A percentile compares a stretch with the other conserved stretches of the same genome.
Evolutionary conservation across 1,140 invertebrate genomes (phyloP).

Genomic region (Pseudomyrmex pallidus): DNA sequence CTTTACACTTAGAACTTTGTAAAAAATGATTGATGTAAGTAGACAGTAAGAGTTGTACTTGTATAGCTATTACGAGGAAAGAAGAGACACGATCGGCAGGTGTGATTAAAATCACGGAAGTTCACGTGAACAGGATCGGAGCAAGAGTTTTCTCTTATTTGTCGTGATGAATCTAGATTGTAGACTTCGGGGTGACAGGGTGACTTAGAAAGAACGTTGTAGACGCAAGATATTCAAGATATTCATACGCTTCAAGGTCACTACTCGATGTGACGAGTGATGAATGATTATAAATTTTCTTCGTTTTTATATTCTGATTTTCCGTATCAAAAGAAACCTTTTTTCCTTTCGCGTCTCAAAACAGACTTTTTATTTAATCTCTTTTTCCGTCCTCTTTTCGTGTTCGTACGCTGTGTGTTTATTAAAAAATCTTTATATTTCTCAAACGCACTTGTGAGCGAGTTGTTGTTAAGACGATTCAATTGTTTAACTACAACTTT

Average conservation of each 20-base stretch:
- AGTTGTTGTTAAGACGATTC: background rate
- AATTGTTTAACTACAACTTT: slow-evolving; percentile 43
- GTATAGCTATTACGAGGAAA: slow-evolving; percentile 34
- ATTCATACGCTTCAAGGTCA: slow-evolving; percentile 69
- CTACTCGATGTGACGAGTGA: slow-evolving; percentile 19
- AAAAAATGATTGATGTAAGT: slow-evolving; percentile 55
- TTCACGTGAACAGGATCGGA: slow-evolving; percentile 37
- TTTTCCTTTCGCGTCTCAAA: no score
- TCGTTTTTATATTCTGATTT: slow-evolving; percentile 32
- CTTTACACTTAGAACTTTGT: slow-evolving; percentile 45
- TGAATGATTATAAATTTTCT: slow-evolving; percentile 44
- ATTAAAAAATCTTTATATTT: slow-evolving; percentile 15
- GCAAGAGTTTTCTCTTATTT: background rate
- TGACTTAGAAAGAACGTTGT: slow-evolving; percentile 48
- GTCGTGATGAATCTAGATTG: slow-evolving; percentile 23
- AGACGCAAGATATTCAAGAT: slow-evolving; percentile 52
- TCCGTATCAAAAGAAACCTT: background rate
- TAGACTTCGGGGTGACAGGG: slow-evolving; percentile 65
- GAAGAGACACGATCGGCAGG: slow-evolving; percentile 22
- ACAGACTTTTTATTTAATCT: slow-evolving; percentile 19
- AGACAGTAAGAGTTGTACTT: slow-evolving; percentile 29
- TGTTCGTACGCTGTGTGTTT: slow-evolving; percentile 19
- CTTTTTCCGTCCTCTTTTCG: slow-evolving; percentile 2
- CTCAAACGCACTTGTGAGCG: background rate
- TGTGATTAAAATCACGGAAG: background rate